Base-by-base conservation (phyloP, 1,140 invertebrate genomes). In the Andrena cerasifolii region DNA sequence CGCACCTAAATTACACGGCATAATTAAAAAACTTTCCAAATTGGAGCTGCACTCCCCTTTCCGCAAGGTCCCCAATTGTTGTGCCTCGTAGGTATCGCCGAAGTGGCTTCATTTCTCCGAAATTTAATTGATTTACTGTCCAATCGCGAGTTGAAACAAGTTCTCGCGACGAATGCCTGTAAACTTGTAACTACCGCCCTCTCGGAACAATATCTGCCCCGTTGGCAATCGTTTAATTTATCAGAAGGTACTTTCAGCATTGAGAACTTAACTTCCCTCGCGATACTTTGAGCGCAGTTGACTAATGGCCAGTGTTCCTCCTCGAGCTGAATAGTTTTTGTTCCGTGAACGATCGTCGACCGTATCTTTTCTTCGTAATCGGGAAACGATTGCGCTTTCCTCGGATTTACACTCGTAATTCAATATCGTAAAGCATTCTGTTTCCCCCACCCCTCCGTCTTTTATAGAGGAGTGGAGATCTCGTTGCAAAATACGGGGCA, bases 201-300 rank as follows among this genome's bases (percentile, higher is more conserved):
- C n/a, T n/a, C 2, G 47, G 16, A 49, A 49, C 47, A 49, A n/a
- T 49, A 2, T n/a, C 18, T 3, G 18, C n/a, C n/a, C n/a, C 47
- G 18, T 49, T 6, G 47, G n/a, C 4, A 21, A 51, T 51, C 49
- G 49, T 21, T 51, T 24, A 51, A 51, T 51, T 51, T 51, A 51
- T 51, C 49, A 51, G 49, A 24, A 51, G 2, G 49, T 51, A 51
- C n/a, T 51, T 51, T 18, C 6, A 21, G 49, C 49, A 21, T 51
- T 51, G n/a, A 51, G 49, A 51, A 51, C n/a, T 51, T 4, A 8
- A 18, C n/a, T 21, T 51, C 5, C n/a, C 49, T 8, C n/a, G 49
- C 6, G 49, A 51, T 51, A 51, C 49, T 51, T 51, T 51, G 49
- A 51, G 49, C n/a, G 24, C 49, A 21, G 49, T 51, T 51, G 49